These are phyloP conservation scores for Diogma glabrata DNA, from an alignment of 2,888 invertebrate genomes.

Conservation along the genomic window DNA sequence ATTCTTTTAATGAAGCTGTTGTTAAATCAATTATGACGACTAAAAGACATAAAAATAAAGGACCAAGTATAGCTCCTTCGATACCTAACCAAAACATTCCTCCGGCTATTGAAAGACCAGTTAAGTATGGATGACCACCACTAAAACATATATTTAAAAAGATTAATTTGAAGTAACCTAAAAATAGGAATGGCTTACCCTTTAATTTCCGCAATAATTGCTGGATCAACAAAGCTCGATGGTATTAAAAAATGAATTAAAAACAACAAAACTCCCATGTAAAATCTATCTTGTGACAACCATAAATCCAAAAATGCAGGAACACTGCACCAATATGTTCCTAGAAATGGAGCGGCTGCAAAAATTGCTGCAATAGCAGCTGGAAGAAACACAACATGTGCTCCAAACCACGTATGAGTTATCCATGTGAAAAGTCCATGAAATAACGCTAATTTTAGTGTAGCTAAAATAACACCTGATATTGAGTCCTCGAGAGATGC, in stretches of 20 bases:
- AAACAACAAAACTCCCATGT: slow-evolving; percentile 70
- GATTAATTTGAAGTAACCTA: background rate
- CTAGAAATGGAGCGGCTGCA: slow-evolving; percentile 91
- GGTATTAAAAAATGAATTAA: slow-evolving; percentile 75
- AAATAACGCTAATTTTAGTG: slow-evolving; percentile 92
- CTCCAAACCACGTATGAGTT: slow-evolving; percentile 87
- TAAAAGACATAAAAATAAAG: slow-evolving; percentile 84
- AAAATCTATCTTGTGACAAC: slow-evolving; percentile 77
- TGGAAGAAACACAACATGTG: slow-evolving; percentile 90
- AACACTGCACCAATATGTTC: slow-evolving; percentile 89
- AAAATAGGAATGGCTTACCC: slow-evolving; percentile 48
- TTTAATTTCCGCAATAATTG: slow-evolving; percentile 95
- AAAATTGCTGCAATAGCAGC: slow-evolving; percentile 76
- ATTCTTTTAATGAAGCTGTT: slow-evolving; percentile 54
- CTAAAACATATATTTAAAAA: slow-evolving; percentile 36
- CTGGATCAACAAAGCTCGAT: slow-evolving; percentile 83
- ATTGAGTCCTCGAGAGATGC: slow-evolving; percentile 76
- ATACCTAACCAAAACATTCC: slow-evolving; percentile 96
- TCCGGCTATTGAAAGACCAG: slow-evolving; percentile 93
- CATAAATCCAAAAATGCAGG: slow-evolving; percentile 93
- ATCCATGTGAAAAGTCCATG: slow-evolving; percentile 99
- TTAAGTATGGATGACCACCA: slow-evolving; percentile 91
- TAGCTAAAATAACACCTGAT: slow-evolving; percentile 90
- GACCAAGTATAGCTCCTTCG: slow-evolving; percentile 95
- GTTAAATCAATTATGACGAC: slow-evolving; percentile 85